These are phyloP conservation scores for Enteromius anoplus DNA, from an alignment of 2,797 vertebrate genomes.

Conservation along the genomic window DNA sequence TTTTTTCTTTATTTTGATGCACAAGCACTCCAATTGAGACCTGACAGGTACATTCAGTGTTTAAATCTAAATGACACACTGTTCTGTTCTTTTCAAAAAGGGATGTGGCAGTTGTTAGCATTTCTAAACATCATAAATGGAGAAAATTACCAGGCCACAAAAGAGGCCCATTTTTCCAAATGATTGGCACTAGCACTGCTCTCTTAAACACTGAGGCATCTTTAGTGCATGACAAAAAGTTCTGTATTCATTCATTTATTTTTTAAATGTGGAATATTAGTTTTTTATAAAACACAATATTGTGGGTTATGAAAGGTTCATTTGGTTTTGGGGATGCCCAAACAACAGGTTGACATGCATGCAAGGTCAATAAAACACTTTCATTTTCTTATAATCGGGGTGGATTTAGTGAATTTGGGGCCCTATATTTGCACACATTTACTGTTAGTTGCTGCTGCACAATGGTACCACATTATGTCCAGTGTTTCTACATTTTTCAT, in stretches of 20 bases:
- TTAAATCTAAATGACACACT: conserved; percentile 25
- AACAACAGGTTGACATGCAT: no score
- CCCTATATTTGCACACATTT: no score
- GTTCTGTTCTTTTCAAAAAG: conserved; percentile 20
- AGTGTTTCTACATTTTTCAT: no score
- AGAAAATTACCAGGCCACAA: not conserved
- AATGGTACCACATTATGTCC: no score
- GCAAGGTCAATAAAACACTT: no score
- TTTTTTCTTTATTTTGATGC: conserved; percentile 15
- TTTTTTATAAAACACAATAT: not conserved
- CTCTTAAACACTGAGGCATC: not conserved
- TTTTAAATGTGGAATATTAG: not conserved
- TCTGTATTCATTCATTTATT: not conserved
- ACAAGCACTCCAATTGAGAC: conserved; percentile 23
- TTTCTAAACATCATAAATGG: conserved; percentile 1
- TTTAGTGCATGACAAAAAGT: not conserved
- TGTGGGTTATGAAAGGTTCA: no score
- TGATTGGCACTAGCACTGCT: not conserved
- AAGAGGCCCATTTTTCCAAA: not conserved
- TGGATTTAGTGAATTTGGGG: no score
- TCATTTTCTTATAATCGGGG: no score
- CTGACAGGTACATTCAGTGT: conserved; percentile 35
- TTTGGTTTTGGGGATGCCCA: no score
- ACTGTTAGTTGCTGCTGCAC: no score
- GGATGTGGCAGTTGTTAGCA: conserved; percentile 7